Evolutionary conservation across 2,888 invertebrate species (phyloP).

Genomic region (Chymomyza fuscimana): DNA sequence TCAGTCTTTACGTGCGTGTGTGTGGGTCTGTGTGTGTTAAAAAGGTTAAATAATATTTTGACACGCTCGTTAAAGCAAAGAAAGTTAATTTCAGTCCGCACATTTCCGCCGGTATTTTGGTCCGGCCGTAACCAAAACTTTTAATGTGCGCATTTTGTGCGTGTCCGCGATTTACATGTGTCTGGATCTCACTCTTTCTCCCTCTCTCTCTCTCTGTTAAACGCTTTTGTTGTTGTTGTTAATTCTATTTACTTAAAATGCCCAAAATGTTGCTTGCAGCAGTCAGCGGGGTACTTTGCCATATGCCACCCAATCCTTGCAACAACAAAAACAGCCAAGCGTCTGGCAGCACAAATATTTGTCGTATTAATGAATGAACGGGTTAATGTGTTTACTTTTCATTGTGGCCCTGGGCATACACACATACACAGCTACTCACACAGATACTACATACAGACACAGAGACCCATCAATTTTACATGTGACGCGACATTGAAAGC

Average conservation of each 20-base stretch:
- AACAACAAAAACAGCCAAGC: neutral
- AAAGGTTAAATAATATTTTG: slow-evolving; percentile 33
- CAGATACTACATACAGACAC: neutral
- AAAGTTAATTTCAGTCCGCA: slow-evolving; percentile 41
- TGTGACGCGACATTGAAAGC: slow-evolving; percentile 44
- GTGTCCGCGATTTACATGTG: neutral
- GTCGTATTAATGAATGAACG: slow-evolving; percentile 70
- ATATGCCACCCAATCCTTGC: neutral
- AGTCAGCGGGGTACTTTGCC: slow-evolving; percentile 41
- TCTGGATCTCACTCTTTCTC: neutral
- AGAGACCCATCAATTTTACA: slow-evolving; percentile 44
- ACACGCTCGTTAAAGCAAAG: slow-evolving; percentile 38
- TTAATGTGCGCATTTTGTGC: slow-evolving; percentile 17
- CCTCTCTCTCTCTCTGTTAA: slow-evolving; percentile 25
- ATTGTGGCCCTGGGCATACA: slow-evolving; percentile 4
- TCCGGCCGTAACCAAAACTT: slow-evolving; percentile 23
- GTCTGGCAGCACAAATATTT: slow-evolving; percentile 54
- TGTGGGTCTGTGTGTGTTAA: neutral
- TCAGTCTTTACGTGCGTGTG: neutral
- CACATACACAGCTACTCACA: neutral
- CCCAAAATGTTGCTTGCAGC: slow-evolving; percentile 36
- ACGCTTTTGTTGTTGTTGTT: slow-evolving; percentile 62
- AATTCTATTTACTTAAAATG: slow-evolving; percentile 69
- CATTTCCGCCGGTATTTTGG: neutral
- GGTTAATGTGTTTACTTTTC: slow-evolving; percentile 66